These are phyloP conservation scores for Knipowitschia caucasica DNA, from an alignment of 2,797 vertebrate genomes.

Conservation along the genomic window DNA sequence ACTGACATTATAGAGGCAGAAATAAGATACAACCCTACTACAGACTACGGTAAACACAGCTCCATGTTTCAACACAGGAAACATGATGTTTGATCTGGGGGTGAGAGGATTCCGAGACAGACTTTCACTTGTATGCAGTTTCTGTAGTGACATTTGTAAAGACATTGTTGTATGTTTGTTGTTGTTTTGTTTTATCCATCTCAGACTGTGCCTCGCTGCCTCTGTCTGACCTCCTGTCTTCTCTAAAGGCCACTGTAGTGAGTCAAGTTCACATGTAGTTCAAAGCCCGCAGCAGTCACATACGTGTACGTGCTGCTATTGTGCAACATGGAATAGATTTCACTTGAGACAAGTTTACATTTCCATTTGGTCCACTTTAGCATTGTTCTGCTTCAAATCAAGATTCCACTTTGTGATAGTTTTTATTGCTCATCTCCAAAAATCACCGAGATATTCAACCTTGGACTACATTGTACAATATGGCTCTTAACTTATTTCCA, in stretches of 20 bases:
- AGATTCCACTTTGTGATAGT: no score
- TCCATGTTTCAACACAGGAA: not conserved
- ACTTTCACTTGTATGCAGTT: not conserved
- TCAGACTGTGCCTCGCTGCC: not conserved
- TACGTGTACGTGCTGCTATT: not conserved
- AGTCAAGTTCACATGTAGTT: conserved; percentile 52
- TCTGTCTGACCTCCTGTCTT: conserved; percentile 10
- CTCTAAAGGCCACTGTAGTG: conserved; percentile 48
- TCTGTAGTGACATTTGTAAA: no score
- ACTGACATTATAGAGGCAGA: no score
- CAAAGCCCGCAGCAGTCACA: conserved; percentile 29
- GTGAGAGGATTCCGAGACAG: not conserved
- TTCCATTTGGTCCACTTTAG: no score
- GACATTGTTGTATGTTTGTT: conserved; percentile 6
- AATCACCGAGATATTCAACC: no score
- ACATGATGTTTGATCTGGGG: not conserved
- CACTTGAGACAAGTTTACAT: no score
- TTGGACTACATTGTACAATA: no score
- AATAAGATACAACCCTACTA: no score
- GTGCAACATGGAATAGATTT: not conserved
- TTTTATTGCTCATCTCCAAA: no score
- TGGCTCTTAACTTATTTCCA: no score
- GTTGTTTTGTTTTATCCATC: conserved; percentile 12
- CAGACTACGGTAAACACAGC: no score
- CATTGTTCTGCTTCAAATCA: no score